Percentiles rank a stretch among this genome's conserved stretches.
Conservation (phyloP, 1,140 invertebrate genomes). For the Dreissena polymorpha region DNA sequence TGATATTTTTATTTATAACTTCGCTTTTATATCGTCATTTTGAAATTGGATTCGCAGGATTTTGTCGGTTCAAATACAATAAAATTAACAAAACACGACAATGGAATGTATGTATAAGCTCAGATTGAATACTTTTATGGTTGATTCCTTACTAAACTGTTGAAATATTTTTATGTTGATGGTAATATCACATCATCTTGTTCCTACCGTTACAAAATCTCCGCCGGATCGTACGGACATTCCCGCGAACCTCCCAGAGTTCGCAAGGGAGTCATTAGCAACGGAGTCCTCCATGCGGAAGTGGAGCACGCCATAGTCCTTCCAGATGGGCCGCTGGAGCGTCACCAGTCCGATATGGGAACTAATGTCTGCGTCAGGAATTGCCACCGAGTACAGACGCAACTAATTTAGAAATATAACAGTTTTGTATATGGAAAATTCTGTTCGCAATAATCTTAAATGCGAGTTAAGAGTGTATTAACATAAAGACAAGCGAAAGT, state of each 20-base stretch:
- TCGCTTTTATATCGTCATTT: too few species aligned
- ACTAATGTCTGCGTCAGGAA: slow-evolving; percentile 41
- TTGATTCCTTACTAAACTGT: neutral
- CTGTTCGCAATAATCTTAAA: too few species aligned
- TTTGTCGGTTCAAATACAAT: neutral
- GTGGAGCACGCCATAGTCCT: slow-evolving; percentile 46
- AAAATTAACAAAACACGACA: neutral
- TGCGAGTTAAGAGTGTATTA: too few species aligned
- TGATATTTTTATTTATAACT: too few species aligned
- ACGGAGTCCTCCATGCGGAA: slow-evolving; percentile 43
- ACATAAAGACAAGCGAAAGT: too few species aligned
- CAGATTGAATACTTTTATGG: neutral
- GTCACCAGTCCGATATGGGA: slow-evolving; percentile 36
- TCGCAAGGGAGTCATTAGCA: slow-evolving; percentile 6
- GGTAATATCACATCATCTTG: neutral
- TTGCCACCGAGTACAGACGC: slow-evolving; percentile 29
- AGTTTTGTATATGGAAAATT: too few species aligned
- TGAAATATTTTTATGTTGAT: neutral
- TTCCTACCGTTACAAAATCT: slow-evolving; percentile 29
- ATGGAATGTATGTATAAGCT: too few species aligned
- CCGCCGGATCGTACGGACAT: slow-evolving; percentile 17
- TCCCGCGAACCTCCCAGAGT: slow-evolving; percentile 2
- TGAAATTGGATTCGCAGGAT: too few species aligned
- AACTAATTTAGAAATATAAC: slow-evolving; percentile 18
- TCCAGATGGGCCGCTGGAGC: slow-evolving; percentile 30